Percentiles rank a stretch among this genome's conserved stretches.
Evolutionary conservation across 2,113 vertebrate species (phyloP).

Genomic region (Pipra filicauda): DNA sequence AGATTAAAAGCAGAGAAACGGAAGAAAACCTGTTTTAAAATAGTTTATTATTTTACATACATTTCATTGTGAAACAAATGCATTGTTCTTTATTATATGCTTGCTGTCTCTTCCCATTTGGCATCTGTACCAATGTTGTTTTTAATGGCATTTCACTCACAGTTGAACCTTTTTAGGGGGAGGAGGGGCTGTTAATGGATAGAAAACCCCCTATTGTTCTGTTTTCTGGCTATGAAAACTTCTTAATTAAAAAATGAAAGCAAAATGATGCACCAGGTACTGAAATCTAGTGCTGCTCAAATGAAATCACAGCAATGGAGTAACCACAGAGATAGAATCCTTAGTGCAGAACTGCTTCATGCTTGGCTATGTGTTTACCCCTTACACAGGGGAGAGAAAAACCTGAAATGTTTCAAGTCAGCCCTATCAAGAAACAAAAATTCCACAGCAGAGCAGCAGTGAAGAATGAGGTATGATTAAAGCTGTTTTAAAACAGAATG

Average conservation of each 20-base stretch:
- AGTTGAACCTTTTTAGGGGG: neutral
- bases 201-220: neutral
- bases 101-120: neutral
- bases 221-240: neutral
- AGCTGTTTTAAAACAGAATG: neutral
- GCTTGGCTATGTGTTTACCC: neutral
- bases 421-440: neutral
- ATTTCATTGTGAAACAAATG: neutral
- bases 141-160: neutral
- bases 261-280: neutral
- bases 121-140: neutral
- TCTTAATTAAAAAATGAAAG: slow-evolving; percentile 1
- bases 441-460: neutral
- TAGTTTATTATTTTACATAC: neutral
- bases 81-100: neutral
- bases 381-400: neutral
- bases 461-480: neutral
- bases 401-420: neutral
- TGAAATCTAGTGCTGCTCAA: neutral
- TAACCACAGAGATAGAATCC: neutral
- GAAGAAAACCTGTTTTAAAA: neutral
- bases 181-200: neutral
- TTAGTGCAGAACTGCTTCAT: neutral
- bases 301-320: neutral
- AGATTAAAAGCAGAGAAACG: neutral